phyloP scores from a whole-genome alignment of 2,113 vertebrate species.

The Ornithorhynchus anatinus region DNA sequence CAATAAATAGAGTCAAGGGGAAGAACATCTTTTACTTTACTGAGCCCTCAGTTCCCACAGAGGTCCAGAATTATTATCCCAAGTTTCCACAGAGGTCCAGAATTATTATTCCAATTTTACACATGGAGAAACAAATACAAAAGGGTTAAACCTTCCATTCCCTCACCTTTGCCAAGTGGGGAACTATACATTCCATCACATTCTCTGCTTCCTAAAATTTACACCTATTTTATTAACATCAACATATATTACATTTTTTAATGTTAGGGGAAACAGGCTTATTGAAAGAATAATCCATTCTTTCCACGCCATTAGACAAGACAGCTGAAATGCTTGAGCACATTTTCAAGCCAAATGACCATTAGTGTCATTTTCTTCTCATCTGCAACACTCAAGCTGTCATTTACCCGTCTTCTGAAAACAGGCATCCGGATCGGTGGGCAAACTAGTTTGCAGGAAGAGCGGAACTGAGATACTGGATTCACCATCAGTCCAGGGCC shows the following conservation, averaged over 20 bases:
- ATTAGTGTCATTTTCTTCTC: slow-evolving; percentile 8
- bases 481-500: too few relatives aligned
- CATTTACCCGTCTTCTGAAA: neutral
- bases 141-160: too few relatives aligned
- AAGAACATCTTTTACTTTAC: too few relatives aligned
- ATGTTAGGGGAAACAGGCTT: slow-evolving; percentile 1
- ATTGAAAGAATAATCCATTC: neutral
- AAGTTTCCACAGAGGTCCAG: slow-evolving; percentile 16
- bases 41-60: too few relatives aligned
- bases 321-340: neutral
- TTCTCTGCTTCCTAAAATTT: slow-evolving; percentile 3
- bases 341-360: slow-evolving; percentile 8
- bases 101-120: slow-evolving; percentile 10
- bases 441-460: neutral
- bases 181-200: neutral
- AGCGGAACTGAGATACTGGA: too few relatives aligned
- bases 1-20: too few relatives aligned
- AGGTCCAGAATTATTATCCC: too few relatives aligned
- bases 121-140: neutral
- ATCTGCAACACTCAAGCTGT: neutral
- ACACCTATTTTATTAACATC: slow-evolving; percentile 3
- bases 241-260: slow-evolving; percentile 1
- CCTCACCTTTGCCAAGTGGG: too few relatives aligned
- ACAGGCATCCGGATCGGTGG: neutral
- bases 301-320: neutral